Evolutionary conservation across 2,113 vertebrate species (phyloP).

Genomic region (Crotalus tigris): DNA sequence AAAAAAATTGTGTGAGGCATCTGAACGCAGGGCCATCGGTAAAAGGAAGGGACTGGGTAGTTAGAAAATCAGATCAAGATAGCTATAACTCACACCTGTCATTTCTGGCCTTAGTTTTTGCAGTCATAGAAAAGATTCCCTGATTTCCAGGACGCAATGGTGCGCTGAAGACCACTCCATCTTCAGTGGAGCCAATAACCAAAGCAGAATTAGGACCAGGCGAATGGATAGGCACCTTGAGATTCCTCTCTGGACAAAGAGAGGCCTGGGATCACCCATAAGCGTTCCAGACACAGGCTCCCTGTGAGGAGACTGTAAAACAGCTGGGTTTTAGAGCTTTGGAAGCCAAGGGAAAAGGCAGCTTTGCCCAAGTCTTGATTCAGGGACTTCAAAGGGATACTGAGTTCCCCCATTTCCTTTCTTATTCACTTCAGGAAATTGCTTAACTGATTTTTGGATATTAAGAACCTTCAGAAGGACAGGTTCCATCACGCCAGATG

Average conservation of each 20-base stretch:
- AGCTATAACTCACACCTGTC: neutral
- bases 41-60: neutral
- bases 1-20: neutral
- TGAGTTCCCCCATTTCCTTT: neutral
- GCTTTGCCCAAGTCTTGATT: neutral
- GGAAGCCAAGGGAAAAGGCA: too few species aligned
- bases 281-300: neutral
- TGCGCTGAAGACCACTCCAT: too few species aligned
- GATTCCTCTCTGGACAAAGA: too few species aligned
- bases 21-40: neutral
- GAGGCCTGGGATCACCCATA: too few species aligned
- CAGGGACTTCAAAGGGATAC: neutral
- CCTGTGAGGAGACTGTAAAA: neutral
- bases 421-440: neutral
- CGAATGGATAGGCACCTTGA: too few species aligned
- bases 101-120: neutral
- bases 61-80: neutral
- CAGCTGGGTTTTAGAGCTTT: neutral
- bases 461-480: neutral
- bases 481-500: neutral
- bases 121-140: neutral
- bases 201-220: too few species aligned
- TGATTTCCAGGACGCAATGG: neutral
- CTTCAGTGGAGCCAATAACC: too few species aligned
- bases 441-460: neutral